A percentile compares a stretch with the other conserved stretches of the same genome.
These are phyloP conservation scores for Pyrocephalus nanus DNA, from an alignment of 2,797 vertebrate species.

Conservation along the genomic window DNA sequence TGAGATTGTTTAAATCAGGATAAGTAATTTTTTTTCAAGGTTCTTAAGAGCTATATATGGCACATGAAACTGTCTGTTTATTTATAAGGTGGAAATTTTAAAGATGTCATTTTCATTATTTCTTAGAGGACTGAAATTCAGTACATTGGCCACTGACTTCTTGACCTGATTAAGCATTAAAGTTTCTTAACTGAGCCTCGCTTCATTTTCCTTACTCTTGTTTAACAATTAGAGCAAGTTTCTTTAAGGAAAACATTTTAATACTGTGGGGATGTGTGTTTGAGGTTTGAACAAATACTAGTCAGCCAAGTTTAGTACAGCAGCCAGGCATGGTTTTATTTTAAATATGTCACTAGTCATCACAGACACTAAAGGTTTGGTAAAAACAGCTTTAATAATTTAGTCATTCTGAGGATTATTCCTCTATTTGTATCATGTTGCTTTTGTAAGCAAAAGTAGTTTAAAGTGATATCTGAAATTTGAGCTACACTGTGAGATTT, in stretches of 20 bases:
- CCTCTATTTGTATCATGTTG: not conserved
- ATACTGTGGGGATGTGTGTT: conserved; percentile 28
- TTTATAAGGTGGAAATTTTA: not conserved
- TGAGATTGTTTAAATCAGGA: not conserved
- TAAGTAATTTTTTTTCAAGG: not conserved
- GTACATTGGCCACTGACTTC: not conserved
- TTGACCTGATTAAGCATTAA: not conserved
- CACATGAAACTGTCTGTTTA: not conserved
- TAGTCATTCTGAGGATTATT: conserved; percentile 9
- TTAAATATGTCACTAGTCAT: conserved; percentile 23
- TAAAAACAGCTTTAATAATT: not conserved
- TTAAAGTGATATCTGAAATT: not conserved
- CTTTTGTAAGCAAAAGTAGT: not conserved
- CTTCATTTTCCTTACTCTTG: conserved; percentile 34
- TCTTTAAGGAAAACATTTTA: conserved; percentile 60
- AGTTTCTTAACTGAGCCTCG: conserved; percentile 51
- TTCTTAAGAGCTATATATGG: not conserved
- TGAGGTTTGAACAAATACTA: conserved; percentile 42
- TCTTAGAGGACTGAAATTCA: not conserved
- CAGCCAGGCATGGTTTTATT: conserved; percentile 18
- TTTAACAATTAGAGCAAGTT: conserved; percentile 53
- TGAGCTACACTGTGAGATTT: not conserved
- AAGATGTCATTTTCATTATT: not conserved
- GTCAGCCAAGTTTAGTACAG: conserved; percentile 28
- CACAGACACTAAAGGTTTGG: not conserved